Evolutionary conservation across 1,140 invertebrate species (phyloP), one percentile per base, ranked within the genome.

Genomic region (Pissodes strobi): DNA sequence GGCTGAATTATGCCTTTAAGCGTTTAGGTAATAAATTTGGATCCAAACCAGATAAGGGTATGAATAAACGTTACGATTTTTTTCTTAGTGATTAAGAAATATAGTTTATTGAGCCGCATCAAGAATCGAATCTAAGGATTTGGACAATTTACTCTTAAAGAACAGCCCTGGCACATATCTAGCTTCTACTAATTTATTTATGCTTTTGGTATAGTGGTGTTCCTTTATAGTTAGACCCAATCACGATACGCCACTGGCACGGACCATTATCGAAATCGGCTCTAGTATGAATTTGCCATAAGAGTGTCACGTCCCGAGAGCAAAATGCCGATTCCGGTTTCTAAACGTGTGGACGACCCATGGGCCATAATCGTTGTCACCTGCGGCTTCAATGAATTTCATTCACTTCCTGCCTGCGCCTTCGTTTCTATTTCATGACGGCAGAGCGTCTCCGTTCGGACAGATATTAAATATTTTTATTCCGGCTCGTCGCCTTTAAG

Each of bases 401-500:
- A 46, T 46, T 22, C 43, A 46, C 10, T n/a, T 15, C 39, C 15
- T 43, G 15, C 13, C 18, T 19, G 17, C 19, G 17, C 39, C n/a
- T n/a, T 43, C 43, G 21, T 21, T 46, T 46, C 15, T 18, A 22
- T 46, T 46, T 46, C 19, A 46, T 46, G 3, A 6, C 3, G 8
- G 21, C 19, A 10, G 5, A 10, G n/a, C 43, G 15, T 5, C 38
- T 41, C 8, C 38, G 8, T 8, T 41, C 13, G 19, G 43, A 18
- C 15, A 21, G 15, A 46, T 46, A 46, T 46, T 46, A 46, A 46
- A 46, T 46, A 46, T 46, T 46, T 46, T 22, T 19, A 5, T 46
- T 46, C 15, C 10, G 43, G n/a, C 17, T 41, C 13, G 17, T 6
- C 8, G 9, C 8, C 17, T 41, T 41, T 41, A 41, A 15, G 38